Evolutionary conservation across 2,113 vertebrate genomes (phyloP).

Genomic region (Rhinogobius similis): DNA sequence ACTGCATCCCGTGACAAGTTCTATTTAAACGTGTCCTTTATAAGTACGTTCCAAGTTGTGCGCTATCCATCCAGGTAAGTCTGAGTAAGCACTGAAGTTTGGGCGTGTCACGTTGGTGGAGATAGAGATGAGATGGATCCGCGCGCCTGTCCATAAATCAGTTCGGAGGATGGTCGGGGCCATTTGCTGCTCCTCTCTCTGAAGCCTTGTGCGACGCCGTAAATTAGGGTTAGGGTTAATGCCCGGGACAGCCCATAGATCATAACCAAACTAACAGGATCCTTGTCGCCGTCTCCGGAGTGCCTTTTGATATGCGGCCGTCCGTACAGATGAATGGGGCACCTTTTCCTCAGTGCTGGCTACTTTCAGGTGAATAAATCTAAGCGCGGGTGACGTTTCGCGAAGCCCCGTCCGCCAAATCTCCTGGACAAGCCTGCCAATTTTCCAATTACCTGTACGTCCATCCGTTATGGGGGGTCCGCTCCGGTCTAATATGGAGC

Average conservation of each 20-base stretch:
- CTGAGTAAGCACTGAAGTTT: constrained; percentile 5
- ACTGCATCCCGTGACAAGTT: neutral
- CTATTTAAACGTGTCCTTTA: neutral
- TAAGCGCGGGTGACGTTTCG: constrained; percentile 78
- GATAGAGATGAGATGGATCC: constrained; percentile 21
- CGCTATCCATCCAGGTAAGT: neutral
- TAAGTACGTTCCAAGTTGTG: neutral
- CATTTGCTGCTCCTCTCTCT: constrained; percentile 16
- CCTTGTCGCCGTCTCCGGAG: constrained; percentile 74
- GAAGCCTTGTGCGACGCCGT: constrained; percentile 19
- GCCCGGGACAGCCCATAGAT: constrained; percentile 44
- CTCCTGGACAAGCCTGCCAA: constrained; percentile 93
- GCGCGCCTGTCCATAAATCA: constrained; percentile 15
- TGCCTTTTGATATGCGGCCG: constrained; percentile 76
- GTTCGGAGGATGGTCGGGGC: neutral
- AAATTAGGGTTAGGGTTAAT: constrained; percentile 49
- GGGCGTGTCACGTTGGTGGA: constrained; percentile 6
- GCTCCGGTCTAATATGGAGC: constrained; percentile 89
- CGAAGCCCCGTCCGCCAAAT: constrained; percentile 87
- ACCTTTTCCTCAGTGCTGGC: constrained; percentile 71
- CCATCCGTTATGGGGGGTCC: constrained; percentile 89
- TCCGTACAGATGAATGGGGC: constrained; percentile 73
- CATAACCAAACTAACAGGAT: constrained; percentile 55
- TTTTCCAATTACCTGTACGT: constrained; percentile 94
- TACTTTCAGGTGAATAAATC: constrained; percentile 88